A percentile compares a stretch with the other conserved stretches of the same genome.
These are phyloP conservation scores for Neodontobutis hainanensis DNA, from an alignment of 2,113 vertebrate species.

Conservation along the genomic window DNA sequence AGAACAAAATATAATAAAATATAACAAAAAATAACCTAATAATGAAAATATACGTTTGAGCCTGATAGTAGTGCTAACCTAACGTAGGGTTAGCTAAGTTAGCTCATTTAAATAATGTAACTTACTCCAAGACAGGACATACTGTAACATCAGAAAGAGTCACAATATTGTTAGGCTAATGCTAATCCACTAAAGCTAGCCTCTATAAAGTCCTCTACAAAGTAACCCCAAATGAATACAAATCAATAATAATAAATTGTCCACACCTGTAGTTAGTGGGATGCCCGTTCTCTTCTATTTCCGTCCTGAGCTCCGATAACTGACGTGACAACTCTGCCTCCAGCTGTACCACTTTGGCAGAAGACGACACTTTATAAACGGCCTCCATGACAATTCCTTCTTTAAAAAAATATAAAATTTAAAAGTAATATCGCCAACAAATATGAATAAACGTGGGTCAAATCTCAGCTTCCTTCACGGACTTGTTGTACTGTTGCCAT, in stretches of 20 bases:
- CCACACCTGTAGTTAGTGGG: conserved; percentile 61
- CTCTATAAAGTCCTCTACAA: neutral
- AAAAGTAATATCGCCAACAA: neutral
- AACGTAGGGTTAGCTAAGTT: no score
- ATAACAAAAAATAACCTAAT: no score
- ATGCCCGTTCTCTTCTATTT: conserved; percentile 66
- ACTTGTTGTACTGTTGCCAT: conserved; percentile 61
- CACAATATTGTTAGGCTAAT: no score
- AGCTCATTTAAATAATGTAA: no score
- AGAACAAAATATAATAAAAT: no score
- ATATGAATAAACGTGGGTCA: neutral
- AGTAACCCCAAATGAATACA: neutral
- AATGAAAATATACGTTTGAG: no score
- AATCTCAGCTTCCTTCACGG: conserved; percentile 19
- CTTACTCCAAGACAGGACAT: no score
- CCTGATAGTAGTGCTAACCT: no score
- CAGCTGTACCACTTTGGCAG: conserved; percentile 74
- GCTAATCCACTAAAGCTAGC: neutral
- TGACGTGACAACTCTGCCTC: conserved; percentile 75
- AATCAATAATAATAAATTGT: neutral
- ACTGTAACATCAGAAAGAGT: no score
- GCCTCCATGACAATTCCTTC: conserved; percentile 60
- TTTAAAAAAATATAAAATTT: neutral
- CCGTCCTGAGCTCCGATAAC: conserved; percentile 71
- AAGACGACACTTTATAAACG: conserved; percentile 71